Evolutionary conservation across 2,888 invertebrate species (phyloP).

Genomic region (Aphodius granarius): DNA sequence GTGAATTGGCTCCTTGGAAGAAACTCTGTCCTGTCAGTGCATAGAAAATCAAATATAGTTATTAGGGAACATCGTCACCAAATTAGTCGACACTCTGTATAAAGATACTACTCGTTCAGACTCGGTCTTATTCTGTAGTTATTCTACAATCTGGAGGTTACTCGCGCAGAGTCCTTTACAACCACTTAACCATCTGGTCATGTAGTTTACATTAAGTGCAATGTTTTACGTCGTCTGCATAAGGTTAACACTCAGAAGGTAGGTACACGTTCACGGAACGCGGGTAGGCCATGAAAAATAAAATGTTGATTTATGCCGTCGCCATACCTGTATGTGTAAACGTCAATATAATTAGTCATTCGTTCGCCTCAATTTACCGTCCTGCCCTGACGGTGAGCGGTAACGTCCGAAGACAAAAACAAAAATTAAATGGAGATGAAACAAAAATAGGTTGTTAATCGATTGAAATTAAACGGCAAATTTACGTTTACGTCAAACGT

Average conservation of each 20-base stretch:
- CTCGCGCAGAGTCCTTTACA: background rate
- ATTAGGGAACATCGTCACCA: too few relatives aligned
- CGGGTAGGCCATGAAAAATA: background rate
- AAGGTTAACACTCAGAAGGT: constrained; percentile 1
- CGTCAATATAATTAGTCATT: constrained; percentile 20
- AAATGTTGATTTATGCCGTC: constrained; percentile 7
- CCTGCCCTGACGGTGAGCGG: background rate
- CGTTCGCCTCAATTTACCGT: constrained; percentile 15
- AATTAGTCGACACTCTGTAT: too few relatives aligned
- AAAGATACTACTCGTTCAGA: background rate
- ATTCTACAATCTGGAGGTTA: background rate
- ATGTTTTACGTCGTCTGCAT: background rate
- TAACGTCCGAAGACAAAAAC: constrained; percentile 1
- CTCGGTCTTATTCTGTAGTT: background rate
- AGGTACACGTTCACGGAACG: background rate
- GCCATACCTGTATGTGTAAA: background rate
- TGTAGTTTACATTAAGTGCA: background rate
- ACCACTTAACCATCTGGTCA: background rate
- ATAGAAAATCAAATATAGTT: too few relatives aligned
- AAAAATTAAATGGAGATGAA: background rate
- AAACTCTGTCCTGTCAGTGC: too few relatives aligned
- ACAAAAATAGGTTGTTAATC: constrained; percentile 7
- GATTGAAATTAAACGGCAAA: constrained; percentile 16
- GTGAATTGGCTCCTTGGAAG: too few relatives aligned
- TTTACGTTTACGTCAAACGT: constrained; percentile 19